Base-by-base conservation (phyloP, 35 echinoderm and acorn worm species). In the Ptychodera flava region DNA sequence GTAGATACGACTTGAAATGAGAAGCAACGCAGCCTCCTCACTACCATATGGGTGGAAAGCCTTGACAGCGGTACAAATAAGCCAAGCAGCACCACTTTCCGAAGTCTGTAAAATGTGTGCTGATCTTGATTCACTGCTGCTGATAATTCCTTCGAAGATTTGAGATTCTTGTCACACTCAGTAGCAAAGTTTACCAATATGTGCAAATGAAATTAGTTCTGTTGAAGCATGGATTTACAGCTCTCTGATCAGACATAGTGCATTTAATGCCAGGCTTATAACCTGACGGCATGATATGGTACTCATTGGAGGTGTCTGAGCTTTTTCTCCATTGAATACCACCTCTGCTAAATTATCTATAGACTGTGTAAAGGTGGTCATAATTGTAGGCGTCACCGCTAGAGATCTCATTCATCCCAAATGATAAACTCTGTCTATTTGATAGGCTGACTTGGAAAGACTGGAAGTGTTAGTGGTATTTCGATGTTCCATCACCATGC, bases 101-200 rank as follows among this genome's bases (percentile, higher is more conserved):
- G 35, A n/a, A n/a, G n/a, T n/a, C n/a, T n/a, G n/a, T n/a, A n/a
- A n/a, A n/a, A n/a, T n/a, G n/a, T n/a, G n/a, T n/a, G n/a, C n/a
- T n/a, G n/a, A n/a, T n/a, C n/a, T n/a, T n/a, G n/a, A n/a, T n/a
- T n/a, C n/a, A 27, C 36, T 36, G 28, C 81, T 37, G 32, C 76
- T 37, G 15, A 91, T 81, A 81, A 86, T 83, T 22, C 88, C 93
- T 34, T 94, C 81, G 82, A 84, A 88, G 0, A 90, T 22, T 35
- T 91, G 88, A 1, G 91, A 35, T 12, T 82, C 85, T 84, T 91
- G 91, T 91, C n/a, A n/a, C n/a, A n/a, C n/a, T n/a, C n/a, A n/a
- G n/a, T n/a, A n/a, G n/a, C n/a, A n/a, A n/a, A n/a, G 78, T 94
- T 88, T n/a, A 77, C 15, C 32, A 86, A 33, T 2, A 85, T 29